A percentile compares a stretch with the other conserved stretches of the same genome.
These are phyloP conservation scores for Pandemis cinnamomeana DNA, from an alignment of 2,888 invertebrate genomes.

Conservation along the genomic window DNA sequence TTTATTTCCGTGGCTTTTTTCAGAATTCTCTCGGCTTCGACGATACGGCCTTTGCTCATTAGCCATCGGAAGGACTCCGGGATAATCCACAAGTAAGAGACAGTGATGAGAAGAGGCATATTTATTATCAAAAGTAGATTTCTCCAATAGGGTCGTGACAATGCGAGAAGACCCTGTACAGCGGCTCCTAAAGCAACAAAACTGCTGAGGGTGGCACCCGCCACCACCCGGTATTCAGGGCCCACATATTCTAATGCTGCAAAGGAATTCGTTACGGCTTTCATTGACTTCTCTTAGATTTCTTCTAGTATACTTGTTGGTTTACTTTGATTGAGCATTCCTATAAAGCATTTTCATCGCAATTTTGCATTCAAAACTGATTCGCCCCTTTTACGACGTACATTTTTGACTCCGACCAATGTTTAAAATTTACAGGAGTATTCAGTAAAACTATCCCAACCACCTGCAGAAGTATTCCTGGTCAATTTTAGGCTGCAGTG, in stretches of 20 bases:
- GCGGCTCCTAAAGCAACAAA: not conserved
- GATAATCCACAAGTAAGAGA: slow-evolving; percentile 84
- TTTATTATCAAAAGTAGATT: slow-evolving; percentile 84
- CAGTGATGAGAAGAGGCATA: slow-evolving; percentile 83
- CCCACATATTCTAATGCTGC: slow-evolving; percentile 32
- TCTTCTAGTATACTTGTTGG: too few species aligned
- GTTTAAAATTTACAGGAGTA: too few species aligned
- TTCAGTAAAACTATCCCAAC: too few species aligned
- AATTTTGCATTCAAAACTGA: too few species aligned
- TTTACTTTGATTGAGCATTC: too few species aligned
- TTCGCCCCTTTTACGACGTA: too few species aligned
- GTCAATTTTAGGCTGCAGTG: too few species aligned
- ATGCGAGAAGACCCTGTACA: slow-evolving; percentile 82
- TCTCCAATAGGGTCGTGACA: slow-evolving; percentile 86
- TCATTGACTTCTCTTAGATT: too few species aligned
- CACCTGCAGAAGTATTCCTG: too few species aligned
- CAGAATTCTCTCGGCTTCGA: slow-evolving; percentile 12
- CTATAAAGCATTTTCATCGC: too few species aligned
- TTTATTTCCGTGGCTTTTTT: slow-evolving; percentile 25
- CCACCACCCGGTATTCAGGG: slow-evolving; percentile 25
- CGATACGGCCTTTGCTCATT: slow-evolving; percentile 70
- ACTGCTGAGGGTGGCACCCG: slow-evolving; percentile 4
- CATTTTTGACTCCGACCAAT: too few species aligned
- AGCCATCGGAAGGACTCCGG: slow-evolving; percentile 88
- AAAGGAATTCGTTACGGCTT: not conserved